These are phyloP conservation scores for Caradrina clavipalpis DNA, from an alignment of 2,888 invertebrate species.

Conservation along the genomic window DNA sequence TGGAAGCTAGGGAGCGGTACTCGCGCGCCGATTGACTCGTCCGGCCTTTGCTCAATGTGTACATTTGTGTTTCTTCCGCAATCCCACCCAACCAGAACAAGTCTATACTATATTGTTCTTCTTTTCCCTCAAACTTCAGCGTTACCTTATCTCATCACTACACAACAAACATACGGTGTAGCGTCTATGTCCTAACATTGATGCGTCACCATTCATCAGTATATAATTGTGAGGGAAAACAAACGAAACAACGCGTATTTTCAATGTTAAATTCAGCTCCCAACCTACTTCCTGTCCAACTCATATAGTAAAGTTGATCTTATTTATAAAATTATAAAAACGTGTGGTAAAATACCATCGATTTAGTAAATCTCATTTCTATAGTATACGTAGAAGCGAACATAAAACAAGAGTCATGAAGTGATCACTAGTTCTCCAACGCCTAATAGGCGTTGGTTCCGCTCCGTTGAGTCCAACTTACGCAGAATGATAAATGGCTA, in stretches of 20 bases:
- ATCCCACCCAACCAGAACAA: slow-evolving; percentile 69
- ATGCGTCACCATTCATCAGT: not conserved
- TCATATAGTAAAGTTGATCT: not conserved
- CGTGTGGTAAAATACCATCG: not conserved
- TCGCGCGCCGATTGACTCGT: slow-evolving; percentile 86
- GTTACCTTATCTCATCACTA: not conserved
- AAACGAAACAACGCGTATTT: not conserved
- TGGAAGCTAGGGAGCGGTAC: slow-evolving; percentile 80
- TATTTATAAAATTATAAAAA: not conserved
- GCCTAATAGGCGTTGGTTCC: slow-evolving; percentile 26
- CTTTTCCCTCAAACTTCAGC: not conserved
- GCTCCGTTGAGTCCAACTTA: slow-evolving; percentile 49
- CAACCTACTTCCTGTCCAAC: not conserved
- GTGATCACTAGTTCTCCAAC: slow-evolving; percentile 38
- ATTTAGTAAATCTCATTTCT: not conserved
- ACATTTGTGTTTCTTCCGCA: slow-evolving; percentile 83
- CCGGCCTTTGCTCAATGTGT: slow-evolving; percentile 79
- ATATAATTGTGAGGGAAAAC: not conserved
- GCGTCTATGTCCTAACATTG: not conserved
- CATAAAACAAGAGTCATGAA: slow-evolving; percentile 18
- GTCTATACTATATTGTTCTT: slow-evolving; percentile 24
- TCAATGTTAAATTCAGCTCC: not conserved
- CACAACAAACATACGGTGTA: too few species aligned
- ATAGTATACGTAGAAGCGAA: not conserved
- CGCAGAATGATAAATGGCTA: slow-evolving; percentile 38